Conservation (phyloP, 2,888 invertebrate genomes). For the Ditylenchus weischeri region DNA sequence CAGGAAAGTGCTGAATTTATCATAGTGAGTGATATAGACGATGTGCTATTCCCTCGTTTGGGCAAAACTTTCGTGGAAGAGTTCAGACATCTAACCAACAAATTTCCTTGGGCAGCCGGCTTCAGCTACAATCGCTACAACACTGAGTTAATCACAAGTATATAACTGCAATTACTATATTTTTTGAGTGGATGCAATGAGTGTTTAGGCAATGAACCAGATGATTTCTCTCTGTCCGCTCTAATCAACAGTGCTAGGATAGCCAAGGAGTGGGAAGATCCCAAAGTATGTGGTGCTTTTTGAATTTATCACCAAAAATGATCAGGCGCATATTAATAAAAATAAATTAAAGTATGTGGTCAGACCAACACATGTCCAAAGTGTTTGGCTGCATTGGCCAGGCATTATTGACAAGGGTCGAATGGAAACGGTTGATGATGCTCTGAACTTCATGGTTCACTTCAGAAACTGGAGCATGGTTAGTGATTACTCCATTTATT, state of each 20-base stretch:
- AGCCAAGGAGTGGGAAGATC: slow-evolving; percentile 43
- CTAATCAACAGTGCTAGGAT: slow-evolving; percentile 35
- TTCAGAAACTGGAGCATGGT: slow-evolving; percentile 41
- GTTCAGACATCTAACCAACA: slow-evolving; percentile 31
- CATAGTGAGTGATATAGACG: slow-evolving; percentile 49
- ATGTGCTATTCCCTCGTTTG: slow-evolving; percentile 43
- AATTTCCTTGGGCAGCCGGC: slow-evolving; percentile 37
- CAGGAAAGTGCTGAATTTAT: slow-evolving; percentile 47
- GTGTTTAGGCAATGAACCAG: slow-evolving; percentile 23
- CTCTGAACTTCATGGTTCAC: slow-evolving; percentile 39
- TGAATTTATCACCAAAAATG: not conserved
- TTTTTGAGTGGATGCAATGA: too few relatives aligned
- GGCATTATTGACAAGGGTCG: slow-evolving; percentile 32
- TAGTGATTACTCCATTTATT: not conserved
- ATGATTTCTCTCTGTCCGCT: slow-evolving; percentile 33
- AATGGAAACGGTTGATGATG: slow-evolving; percentile 36
- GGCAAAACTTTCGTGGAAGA: slow-evolving; percentile 45
- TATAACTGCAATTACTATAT: too few relatives aligned
- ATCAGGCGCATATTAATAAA: too few relatives aligned
- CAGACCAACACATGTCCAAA: slow-evolving; percentile 39
- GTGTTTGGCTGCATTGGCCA: slow-evolving; percentile 53
- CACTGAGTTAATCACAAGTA: slow-evolving; percentile 36
- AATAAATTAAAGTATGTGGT: slow-evolving; percentile 30
- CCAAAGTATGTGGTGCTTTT: slow-evolving; percentile 25
- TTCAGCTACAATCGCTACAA: slow-evolving; percentile 41